Evolutionary conservation across 1,140 invertebrate genomes (phyloP).

Genomic region (Dendrolimus kikuchii): DNA sequence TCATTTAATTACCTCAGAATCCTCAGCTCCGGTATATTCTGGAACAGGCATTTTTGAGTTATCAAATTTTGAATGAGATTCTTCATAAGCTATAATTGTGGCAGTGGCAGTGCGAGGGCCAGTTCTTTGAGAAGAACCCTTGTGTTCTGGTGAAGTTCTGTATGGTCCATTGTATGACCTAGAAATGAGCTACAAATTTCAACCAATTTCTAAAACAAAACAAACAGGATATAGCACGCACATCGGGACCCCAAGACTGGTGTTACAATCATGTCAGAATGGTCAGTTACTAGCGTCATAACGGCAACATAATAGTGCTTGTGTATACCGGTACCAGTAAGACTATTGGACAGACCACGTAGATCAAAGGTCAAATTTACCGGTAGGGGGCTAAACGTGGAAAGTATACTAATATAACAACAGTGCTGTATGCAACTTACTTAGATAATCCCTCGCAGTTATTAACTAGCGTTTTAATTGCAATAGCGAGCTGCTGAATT

Average conservation of each 20-base stretch:
- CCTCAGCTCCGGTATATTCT: slow-evolving; percentile 78
- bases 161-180: slow-evolving; percentile 95
- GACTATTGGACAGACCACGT: too few species aligned
- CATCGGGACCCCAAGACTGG: too few species aligned
- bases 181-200: neutral
- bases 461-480: slow-evolving; percentile 96
- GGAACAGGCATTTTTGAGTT: slow-evolving; percentile 65
- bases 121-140: slow-evolving; percentile 84
- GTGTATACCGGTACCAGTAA: too few species aligned
- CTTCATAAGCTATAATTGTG: slow-evolving; percentile 83
- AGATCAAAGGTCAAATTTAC: too few species aligned
- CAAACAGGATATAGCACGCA: too few species aligned
- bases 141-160: slow-evolving; percentile 88
- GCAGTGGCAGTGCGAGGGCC: slow-evolving; percentile 32
- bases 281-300: too few species aligned
- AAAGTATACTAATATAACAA: neutral
- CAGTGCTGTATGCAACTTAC: slow-evolving; percentile 69
- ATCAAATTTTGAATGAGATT: slow-evolving; percentile 89
- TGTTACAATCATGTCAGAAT: too few species aligned
- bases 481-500: slow-evolving; percentile 93
- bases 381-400: neutral
- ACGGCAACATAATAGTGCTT: too few species aligned
- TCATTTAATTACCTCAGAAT: slow-evolving; percentile 77
- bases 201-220: too few species aligned
- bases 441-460: slow-evolving; percentile 97